Percentiles rank a stretch among this genome's conserved stretches.
Evolutionary conservation across 1,140 invertebrate genomes (phyloP).

Genomic region (Leguminivora glycinivorella): DNA sequence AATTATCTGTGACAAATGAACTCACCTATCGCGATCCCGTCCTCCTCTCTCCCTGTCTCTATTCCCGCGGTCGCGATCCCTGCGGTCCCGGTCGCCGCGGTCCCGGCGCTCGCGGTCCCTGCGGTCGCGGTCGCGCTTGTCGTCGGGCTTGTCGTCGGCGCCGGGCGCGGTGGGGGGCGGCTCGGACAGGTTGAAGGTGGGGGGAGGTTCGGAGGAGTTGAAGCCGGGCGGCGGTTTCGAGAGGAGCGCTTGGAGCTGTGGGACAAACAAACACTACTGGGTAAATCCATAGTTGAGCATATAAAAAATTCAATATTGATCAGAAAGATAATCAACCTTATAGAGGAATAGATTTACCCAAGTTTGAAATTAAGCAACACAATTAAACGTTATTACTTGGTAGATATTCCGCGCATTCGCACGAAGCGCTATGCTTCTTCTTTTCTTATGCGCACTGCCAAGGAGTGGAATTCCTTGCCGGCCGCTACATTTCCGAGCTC

Average conservation of each 20-base stretch:
- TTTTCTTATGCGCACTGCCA: too few species aligned
- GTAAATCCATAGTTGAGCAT: too few species aligned
- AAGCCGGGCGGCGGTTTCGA: conserved; percentile 73
- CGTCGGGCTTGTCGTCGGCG: conserved; percentile 49
- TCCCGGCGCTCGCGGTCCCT: conserved; percentile 31
- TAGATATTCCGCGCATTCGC: too few species aligned
- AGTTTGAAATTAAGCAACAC: too few species aligned
- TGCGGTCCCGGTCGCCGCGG: conserved; percentile 36
- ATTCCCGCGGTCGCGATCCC: conserved; percentile 46
- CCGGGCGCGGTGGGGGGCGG: conserved; percentile 55
- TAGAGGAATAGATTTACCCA: too few species aligned
- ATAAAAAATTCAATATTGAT: too few species aligned
- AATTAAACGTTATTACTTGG: too few species aligned
- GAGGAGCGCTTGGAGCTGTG: conserved; percentile 66
- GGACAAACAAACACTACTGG: conserved; percentile 16
- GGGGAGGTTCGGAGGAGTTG: conserved; percentile 68
- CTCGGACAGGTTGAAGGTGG: conserved; percentile 55
- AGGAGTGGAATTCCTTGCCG: too few species aligned
- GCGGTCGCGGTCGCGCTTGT: conserved; percentile 43
- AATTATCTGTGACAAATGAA: neutral
- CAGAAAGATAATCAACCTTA: too few species aligned
- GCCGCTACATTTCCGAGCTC: too few species aligned
- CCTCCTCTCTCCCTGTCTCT: conserved; percentile 33
- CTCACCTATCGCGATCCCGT: conserved; percentile 35
- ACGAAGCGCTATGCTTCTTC: too few species aligned